These are phyloP conservation scores for Congeria kusceri DNA, from an alignment of 2,888 invertebrate genomes.

Conservation along the genomic window DNA sequence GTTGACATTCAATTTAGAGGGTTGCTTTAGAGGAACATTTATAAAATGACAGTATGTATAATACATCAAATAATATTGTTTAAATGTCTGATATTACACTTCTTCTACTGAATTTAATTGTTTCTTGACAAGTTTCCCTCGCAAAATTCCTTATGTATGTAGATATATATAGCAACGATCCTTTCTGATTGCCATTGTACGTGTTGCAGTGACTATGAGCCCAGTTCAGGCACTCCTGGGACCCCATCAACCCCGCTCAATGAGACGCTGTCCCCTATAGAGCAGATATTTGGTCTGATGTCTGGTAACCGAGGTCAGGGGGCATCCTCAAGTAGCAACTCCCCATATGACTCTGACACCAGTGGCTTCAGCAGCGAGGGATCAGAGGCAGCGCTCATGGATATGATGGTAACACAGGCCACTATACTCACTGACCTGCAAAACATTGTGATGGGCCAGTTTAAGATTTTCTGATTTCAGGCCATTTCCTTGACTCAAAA, in stretches of 20 bases:
- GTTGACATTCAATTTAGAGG: no score
- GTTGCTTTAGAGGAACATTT: no score
- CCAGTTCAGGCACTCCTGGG: constrained; percentile 63
- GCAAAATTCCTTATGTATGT: no score
- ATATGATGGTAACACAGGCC: constrained; percentile 87
- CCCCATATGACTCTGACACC: constrained; percentile 85
- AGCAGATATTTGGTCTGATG: constrained; percentile 76
- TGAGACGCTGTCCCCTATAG: constrained; percentile 78
- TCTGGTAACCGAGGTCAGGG: constrained; percentile 52
- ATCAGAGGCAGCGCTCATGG: constrained; percentile 87
- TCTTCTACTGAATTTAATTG: neutral
- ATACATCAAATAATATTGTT: no score
- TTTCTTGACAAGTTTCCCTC: no score
- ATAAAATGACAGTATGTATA: no score
- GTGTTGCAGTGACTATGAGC: constrained; percentile 78
- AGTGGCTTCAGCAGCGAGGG: constrained; percentile 86
- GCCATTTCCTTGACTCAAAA: no score
- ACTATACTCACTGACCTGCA: no score
- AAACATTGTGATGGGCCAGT: no score
- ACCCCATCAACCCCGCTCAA: constrained; percentile 70
- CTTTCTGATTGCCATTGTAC: no score
- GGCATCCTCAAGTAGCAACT: constrained; percentile 61
- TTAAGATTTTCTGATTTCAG: no score
- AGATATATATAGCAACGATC: no score
- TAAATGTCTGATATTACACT: neutral